These are phyloP conservation scores for Dascyllus trimaculatus DNA, from an alignment of 2,113 vertebrate genomes.

Conservation along the genomic window DNA sequence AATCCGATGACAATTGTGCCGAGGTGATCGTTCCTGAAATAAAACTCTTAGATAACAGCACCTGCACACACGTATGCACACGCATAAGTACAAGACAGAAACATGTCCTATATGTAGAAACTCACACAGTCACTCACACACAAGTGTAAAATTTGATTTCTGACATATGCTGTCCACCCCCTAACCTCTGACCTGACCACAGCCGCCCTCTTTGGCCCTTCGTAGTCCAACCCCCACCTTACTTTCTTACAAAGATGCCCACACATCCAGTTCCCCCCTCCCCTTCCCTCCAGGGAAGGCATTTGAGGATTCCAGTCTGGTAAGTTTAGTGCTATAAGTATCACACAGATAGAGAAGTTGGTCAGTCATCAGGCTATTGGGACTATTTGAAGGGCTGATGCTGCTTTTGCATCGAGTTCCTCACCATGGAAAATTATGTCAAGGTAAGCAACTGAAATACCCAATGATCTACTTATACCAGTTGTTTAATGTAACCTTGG, in stretches of 20 bases:
- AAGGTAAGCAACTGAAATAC: conserved; percentile 57
- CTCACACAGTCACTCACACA: background rate
- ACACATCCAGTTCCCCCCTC: background rate
- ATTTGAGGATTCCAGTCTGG: conserved; percentile 46
- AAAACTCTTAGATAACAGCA: background rate
- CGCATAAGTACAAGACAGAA: background rate
- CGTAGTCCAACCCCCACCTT: conserved; percentile 1
- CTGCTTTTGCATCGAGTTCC: conserved; percentile 26
- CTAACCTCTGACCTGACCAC: conserved; percentile 33
- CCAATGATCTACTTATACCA: too few relatives aligned
- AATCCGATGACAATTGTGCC: background rate
- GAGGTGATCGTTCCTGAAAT: conserved; percentile 9
- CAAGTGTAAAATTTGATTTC: background rate
- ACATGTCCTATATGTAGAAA: too few relatives aligned
- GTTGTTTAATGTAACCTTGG: background rate
- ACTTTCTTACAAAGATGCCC: conserved; percentile 36
- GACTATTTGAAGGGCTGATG: conserved; percentile 24
- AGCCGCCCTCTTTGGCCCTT: background rate
- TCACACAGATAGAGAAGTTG: conserved; percentile 15
- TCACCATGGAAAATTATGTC: conserved; percentile 41
- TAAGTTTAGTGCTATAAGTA: conserved; percentile 43
- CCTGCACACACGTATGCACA: background rate
- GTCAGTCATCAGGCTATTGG: conserved; percentile 8
- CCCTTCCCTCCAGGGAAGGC: conserved; percentile 4
- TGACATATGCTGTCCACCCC: conserved; percentile 5